These are phyloP conservation scores for Hybos culiciformis DNA, from an alignment of 2,888 invertebrate genomes.

Conservation along the genomic window DNA sequence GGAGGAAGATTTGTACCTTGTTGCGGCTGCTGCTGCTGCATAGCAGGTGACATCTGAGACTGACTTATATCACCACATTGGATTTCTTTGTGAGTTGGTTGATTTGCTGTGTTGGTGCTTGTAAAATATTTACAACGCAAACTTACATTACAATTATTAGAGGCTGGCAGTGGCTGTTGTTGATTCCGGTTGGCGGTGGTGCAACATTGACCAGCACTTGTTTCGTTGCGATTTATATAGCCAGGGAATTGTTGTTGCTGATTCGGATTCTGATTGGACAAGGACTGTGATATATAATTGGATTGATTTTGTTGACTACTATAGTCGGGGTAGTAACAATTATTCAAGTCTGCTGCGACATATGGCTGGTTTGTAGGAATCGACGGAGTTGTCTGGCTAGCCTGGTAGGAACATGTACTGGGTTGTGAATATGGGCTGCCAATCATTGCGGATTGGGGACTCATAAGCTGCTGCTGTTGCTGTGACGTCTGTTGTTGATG, in stretches of 20 bases:
- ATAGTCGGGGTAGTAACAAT: background rate
- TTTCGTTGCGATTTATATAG: background rate
- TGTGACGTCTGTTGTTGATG: conserved; percentile 12
- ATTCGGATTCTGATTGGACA: background rate
- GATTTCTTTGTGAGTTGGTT: conserved; percentile 31
- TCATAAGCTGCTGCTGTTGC: conserved; percentile 7
- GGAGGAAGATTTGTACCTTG: background rate
- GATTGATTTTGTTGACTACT: no score
- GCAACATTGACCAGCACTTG: conserved; percentile 2
- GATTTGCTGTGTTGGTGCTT: conserved; percentile 17
- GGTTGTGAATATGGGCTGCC: no score
- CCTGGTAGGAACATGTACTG: background rate
- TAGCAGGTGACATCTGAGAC: conserved; percentile 40
- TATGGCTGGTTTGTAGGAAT: background rate
- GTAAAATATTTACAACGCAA: conserved; percentile 17
- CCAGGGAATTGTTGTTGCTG: background rate
- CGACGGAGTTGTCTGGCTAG: background rate
- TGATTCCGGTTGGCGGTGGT: background rate
- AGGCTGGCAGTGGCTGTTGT: background rate
- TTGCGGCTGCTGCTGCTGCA: conserved; percentile 1
- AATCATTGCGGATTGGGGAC: no score
- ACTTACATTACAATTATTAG: no score
- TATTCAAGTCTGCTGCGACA: background rate
- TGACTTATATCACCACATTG: conserved; percentile 43
- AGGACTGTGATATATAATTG: no score